Evolutionary conservation across 2,797 vertebrate genomes (phyloP).

Genomic region (Myiotriccus ornatus): DNA sequence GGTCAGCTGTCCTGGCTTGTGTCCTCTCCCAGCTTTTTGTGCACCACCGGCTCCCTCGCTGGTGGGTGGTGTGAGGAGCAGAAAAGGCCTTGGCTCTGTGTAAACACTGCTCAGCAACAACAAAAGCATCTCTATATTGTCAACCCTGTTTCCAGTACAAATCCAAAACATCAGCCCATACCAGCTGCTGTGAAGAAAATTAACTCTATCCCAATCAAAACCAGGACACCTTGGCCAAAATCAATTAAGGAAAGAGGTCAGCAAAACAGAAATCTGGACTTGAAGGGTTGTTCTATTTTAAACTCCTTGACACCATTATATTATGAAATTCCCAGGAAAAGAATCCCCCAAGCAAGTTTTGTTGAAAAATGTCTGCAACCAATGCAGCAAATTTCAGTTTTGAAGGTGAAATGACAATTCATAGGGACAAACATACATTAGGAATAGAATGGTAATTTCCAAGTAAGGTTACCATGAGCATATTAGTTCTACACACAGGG

Average conservation of each 20-base stretch:
- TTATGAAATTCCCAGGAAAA: background rate
- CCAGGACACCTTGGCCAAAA: background rate
- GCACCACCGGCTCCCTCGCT: rapidly evolving
- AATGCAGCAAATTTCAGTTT: background rate
- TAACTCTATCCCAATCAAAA: background rate
- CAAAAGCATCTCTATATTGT: background rate
- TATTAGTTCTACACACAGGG: background rate
- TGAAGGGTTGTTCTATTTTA: background rate
- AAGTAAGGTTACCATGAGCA: background rate
- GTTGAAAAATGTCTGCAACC: background rate
- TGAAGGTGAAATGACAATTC: background rate
- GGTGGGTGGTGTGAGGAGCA: background rate
- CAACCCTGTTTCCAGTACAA: background rate
- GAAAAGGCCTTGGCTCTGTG: background rate
- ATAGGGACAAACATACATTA: background rate
- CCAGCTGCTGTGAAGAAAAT: background rate
- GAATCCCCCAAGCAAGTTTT: background rate
- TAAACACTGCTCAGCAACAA: background rate
- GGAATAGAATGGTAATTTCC: background rate
- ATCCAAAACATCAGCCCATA: background rate
- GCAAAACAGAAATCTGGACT: background rate
- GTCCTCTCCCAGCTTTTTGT: background rate
- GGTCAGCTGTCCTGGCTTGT: background rate
- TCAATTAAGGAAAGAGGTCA: background rate
- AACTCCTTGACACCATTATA: background rate